Evolutionary conservation across 2,888 invertebrate genomes (phyloP).

Genomic region (Trilocha varians): DNA sequence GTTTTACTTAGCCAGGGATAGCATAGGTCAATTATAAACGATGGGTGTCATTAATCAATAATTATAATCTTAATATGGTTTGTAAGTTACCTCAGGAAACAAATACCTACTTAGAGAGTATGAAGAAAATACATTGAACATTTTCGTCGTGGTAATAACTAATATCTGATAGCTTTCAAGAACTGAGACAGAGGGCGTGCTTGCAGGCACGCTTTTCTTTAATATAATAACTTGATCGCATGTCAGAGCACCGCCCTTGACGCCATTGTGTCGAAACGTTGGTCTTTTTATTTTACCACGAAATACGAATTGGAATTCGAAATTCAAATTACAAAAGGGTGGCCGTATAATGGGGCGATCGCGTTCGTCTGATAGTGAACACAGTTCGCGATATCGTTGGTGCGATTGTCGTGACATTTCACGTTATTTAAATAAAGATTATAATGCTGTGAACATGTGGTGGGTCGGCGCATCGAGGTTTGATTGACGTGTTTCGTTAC

Average conservation of each 20-base stretch:
- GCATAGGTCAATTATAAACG: too few species aligned
- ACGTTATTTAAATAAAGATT: slow-evolving; percentile 34
- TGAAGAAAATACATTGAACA: background rate
- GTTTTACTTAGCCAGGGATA: too few species aligned
- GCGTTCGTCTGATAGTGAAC: slow-evolving; percentile 64
- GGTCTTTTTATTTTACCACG: slow-evolving; percentile 72
- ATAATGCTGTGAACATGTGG: slow-evolving; percentile 28
- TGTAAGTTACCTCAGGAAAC: too few species aligned
- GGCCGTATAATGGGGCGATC: slow-evolving; percentile 70
- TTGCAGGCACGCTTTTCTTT: slow-evolving; percentile 66
- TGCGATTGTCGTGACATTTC: slow-evolving; percentile 15
- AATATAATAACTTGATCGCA: slow-evolving; percentile 74
- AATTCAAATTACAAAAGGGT: slow-evolving; percentile 73
- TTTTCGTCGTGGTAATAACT: slow-evolving; percentile 9
- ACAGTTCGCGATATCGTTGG: slow-evolving; percentile 33
- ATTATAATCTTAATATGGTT: too few species aligned
- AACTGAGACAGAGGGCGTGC: slow-evolving; percentile 41
- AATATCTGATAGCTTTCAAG: slow-evolving; percentile 63
- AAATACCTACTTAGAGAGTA: background rate
- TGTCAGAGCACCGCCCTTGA: slow-evolving; percentile 73
- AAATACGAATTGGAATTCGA: slow-evolving; percentile 73
- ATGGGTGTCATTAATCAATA: too few species aligned
- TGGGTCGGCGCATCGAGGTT: slow-evolving; percentile 42
- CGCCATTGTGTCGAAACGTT: slow-evolving; percentile 71
- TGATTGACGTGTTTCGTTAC: slow-evolving; percentile 88